Percentiles rank a stretch among this genome's conserved stretches.
Conservation (phyloP, 2,113 vertebrate species). For the Nibea coibor region DNA sequence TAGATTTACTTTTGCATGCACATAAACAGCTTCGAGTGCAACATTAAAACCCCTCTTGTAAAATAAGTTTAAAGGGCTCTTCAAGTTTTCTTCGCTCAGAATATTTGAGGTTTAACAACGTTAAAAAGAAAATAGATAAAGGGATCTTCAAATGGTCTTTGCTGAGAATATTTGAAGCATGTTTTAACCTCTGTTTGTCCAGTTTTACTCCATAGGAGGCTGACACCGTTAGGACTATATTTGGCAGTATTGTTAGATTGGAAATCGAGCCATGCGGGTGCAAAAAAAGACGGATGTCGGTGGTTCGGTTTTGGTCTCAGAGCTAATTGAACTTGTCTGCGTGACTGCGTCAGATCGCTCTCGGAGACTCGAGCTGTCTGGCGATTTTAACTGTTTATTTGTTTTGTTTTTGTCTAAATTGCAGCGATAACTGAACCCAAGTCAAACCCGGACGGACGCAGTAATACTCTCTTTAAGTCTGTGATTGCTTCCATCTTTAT, state of each 20-base stretch:
- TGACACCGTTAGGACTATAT: slow-evolving; percentile 24
- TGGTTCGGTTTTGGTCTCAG: slow-evolving; percentile 27
- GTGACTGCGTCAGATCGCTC: slow-evolving; percentile 26
- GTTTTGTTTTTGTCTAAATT: slow-evolving; percentile 5
- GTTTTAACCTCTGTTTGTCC: slow-evolving; percentile 47
- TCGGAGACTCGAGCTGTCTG: slow-evolving; percentile 20
- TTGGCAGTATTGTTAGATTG: slow-evolving; percentile 63
- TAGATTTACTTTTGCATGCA: slow-evolving; percentile 36
- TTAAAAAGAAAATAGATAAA: slow-evolving; percentile 17
- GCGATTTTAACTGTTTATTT: slow-evolving; percentile 34
- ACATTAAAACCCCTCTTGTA: slow-evolving; percentile 10
- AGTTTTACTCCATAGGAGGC: slow-evolving; percentile 26
- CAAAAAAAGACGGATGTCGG: background rate
- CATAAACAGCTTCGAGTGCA: slow-evolving; percentile 33
- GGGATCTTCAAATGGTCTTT: slow-evolving; percentile 31
- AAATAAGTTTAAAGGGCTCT: slow-evolving; percentile 42
- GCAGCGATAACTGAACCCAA: slow-evolving; percentile 16
- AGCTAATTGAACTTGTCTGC: slow-evolving; percentile 12
- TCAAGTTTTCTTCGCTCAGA: slow-evolving; percentile 21
- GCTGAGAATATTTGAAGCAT: slow-evolving; percentile 40
- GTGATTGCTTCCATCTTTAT: slow-evolving; percentile 56
- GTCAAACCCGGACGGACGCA: slow-evolving; percentile 40
- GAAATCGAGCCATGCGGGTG: slow-evolving; percentile 24
- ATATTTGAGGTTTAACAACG: slow-evolving; percentile 33
- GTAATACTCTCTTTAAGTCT: slow-evolving; percentile 56